These are phyloP conservation scores for Diplodus sargus DNA, from an alignment of 2,797 vertebrate species.

Conservation along the genomic window DNA sequence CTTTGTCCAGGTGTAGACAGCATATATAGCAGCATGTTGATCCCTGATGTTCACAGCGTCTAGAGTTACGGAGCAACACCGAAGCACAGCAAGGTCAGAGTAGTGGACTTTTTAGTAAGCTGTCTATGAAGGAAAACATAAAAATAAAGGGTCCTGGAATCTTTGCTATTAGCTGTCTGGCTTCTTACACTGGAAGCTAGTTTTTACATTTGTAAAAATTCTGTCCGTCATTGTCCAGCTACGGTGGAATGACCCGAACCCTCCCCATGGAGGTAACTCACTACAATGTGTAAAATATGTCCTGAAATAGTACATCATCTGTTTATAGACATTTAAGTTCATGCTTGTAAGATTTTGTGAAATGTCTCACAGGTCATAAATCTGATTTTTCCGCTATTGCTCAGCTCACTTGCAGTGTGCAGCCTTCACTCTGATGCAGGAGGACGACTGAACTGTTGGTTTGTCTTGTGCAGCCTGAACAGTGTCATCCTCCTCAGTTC, in stretches of 20 bases:
- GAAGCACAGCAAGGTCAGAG: slow-evolving; percentile 5
- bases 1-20: background rate
- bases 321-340: background rate
- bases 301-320: background rate
- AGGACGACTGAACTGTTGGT: background rate
- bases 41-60: slow-evolving; percentile 5
- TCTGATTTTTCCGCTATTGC: background rate
- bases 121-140: background rate
- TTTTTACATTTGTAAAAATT: too few species aligned
- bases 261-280: background rate
- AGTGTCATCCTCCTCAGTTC: background rate
- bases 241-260: background rate
- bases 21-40: slow-evolving; percentile 9
- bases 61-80: slow-evolving; percentile 12
- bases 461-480: slow-evolving; percentile 3
- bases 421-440: background rate
- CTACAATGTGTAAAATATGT: background rate
- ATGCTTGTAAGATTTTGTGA: background rate
- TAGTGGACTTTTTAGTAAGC: background rate
- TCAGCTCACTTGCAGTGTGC: background rate
- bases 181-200: too few species aligned
- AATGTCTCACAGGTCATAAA: background rate
- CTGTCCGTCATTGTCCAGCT: background rate
- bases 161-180: too few species aligned
- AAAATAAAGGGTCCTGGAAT: background rate